Percentiles rank a stretch among this genome's conserved stretches.
Conservation (phyloP, 2,888 invertebrate genomes). For the Eilema depressum region DNA sequence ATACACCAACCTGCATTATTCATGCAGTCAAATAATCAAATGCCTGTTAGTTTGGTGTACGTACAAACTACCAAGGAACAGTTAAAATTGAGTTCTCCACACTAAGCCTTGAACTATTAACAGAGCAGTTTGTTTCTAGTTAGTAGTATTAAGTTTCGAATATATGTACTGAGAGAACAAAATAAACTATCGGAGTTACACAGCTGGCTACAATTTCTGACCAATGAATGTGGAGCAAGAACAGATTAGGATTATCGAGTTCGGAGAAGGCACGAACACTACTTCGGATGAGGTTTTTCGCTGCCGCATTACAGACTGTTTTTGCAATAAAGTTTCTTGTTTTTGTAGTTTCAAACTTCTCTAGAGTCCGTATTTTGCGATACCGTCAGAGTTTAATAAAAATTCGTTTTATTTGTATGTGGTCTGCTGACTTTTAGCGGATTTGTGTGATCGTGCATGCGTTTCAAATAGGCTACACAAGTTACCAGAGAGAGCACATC, state of each 20-base stretch:
- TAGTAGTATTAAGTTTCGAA: constrained; percentile 25
- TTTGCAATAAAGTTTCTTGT: constrained; percentile 26
- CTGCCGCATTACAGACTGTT: constrained; percentile 23
- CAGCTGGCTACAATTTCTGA: constrained; percentile 33
- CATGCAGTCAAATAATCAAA: neutral
- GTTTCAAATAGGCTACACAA: too few species aligned
- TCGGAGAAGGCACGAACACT: constrained; percentile 35
- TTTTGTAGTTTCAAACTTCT: constrained; percentile 5
- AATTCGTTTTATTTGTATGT: neutral
- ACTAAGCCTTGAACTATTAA: constrained; percentile 24
- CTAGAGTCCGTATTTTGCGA: neutral
- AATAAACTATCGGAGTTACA: constrained; percentile 41
- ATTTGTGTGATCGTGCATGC: too few species aligned
- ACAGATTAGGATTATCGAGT: constrained; percentile 43
- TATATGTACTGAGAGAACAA: constrained; percentile 27
- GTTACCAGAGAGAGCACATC: too few species aligned
- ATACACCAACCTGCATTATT: neutral
- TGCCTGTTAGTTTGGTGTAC: neutral
- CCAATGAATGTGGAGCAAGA: constrained; percentile 40
- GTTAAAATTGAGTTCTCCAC: neutral
- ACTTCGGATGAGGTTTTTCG: constrained; percentile 47
- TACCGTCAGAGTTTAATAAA: neutral
- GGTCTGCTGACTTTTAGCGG: too few species aligned
- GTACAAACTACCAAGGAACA: neutral
- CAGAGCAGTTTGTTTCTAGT: constrained; percentile 29